A percentile compares a stretch with the other conserved stretches of the same genome.
phyloP scores from a whole-genome alignment of 1,140 invertebrate species.

The Drosophila busckii region DNA sequence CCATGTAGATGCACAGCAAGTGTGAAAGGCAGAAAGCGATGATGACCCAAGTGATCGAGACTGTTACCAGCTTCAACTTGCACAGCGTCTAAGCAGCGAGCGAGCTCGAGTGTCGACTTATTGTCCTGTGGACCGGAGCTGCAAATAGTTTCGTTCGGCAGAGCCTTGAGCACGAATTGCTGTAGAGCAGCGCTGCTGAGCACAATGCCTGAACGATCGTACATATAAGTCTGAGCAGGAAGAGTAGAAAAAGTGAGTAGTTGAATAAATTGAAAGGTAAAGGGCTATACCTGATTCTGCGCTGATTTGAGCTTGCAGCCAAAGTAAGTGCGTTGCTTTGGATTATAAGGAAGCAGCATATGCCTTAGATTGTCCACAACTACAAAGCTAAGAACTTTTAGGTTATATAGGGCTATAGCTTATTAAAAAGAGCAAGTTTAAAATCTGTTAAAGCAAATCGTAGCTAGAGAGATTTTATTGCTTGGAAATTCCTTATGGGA shows the following conservation, averaged over 20 bases:
- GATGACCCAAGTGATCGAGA: constrained; percentile 35
- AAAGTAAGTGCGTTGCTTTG: constrained; percentile 51
- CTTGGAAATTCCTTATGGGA: too few relatives aligned
- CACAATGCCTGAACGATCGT: constrained; percentile 21
- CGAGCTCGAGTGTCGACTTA: constrained; percentile 32
- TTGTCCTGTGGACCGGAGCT: background rate
- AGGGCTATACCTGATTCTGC: constrained; percentile 16
- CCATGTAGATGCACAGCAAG: constrained; percentile 13
- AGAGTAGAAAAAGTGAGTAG: background rate
- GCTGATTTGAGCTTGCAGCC: constrained; percentile 44
- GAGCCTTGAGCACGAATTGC: constrained; percentile 27
- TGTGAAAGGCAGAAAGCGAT: constrained; percentile 53
- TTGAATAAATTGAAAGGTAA: background rate
- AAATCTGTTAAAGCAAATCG: too few relatives aligned
- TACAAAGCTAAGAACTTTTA: constrained; percentile 52
- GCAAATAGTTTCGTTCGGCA: constrained; percentile 44
- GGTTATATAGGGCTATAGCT: too few relatives aligned
- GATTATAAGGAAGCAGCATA: constrained; percentile 32
- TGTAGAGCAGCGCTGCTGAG: constrained; percentile 42
- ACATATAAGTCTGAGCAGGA: constrained; percentile 34
- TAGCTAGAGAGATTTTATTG: too few relatives aligned
- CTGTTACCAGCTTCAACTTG: constrained; percentile 50
- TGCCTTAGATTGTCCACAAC: constrained; percentile 53
- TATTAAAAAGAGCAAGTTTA: too few relatives aligned
- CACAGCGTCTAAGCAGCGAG: constrained; percentile 44